phyloP scores from a whole-genome alignment of 2,888 invertebrate genomes.

The Xanthorhoe designata region DNA sequence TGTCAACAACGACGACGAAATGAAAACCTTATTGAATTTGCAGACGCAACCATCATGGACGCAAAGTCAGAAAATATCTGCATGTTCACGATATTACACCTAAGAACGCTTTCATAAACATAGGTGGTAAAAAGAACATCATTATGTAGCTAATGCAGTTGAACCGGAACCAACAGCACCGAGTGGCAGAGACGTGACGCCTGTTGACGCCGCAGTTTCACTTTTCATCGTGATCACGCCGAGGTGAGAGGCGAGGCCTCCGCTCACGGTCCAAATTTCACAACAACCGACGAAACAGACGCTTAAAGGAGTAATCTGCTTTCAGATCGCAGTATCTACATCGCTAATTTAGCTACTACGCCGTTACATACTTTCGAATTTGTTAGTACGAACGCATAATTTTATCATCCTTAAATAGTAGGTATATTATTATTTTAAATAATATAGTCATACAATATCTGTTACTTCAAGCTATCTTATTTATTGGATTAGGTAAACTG shows the following conservation, averaged over 20 bases:
- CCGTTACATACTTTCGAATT: slow-evolving; percentile 44
- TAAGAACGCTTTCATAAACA: slow-evolving; percentile 49
- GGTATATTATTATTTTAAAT: too few relatives aligned
- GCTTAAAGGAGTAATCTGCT: slow-evolving; percentile 59
- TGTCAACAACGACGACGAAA: slow-evolving; percentile 14
- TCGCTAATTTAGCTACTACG: slow-evolving; percentile 34
- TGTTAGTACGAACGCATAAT: slow-evolving; percentile 39
- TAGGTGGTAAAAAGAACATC: slow-evolving; percentile 44
- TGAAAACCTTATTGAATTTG: slow-evolving; percentile 23
- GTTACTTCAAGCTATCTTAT: not conserved
- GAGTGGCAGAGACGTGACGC: slow-evolving; percentile 74
- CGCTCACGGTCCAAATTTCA: slow-evolving; percentile 78
- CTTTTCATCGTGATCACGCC: slow-evolving; percentile 79
- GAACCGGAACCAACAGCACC: slow-evolving; percentile 79
- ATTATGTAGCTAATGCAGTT: slow-evolving; percentile 59
- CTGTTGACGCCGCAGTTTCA: slow-evolving; percentile 78
- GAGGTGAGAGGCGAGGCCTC: slow-evolving; percentile 81
- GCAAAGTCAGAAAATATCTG: slow-evolving; percentile 28
- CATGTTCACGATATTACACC: slow-evolving; percentile 21
- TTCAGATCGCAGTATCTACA: slow-evolving; percentile 51
- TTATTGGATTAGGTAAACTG: not conserved
- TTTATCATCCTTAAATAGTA: not conserved
- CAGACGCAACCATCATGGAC: slow-evolving; percentile 1
- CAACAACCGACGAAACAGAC: slow-evolving; percentile 72
- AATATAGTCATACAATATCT: not conserved